Conservation (phyloP, 2,113 vertebrate species). For the Pterophyllum scalare region DNA sequence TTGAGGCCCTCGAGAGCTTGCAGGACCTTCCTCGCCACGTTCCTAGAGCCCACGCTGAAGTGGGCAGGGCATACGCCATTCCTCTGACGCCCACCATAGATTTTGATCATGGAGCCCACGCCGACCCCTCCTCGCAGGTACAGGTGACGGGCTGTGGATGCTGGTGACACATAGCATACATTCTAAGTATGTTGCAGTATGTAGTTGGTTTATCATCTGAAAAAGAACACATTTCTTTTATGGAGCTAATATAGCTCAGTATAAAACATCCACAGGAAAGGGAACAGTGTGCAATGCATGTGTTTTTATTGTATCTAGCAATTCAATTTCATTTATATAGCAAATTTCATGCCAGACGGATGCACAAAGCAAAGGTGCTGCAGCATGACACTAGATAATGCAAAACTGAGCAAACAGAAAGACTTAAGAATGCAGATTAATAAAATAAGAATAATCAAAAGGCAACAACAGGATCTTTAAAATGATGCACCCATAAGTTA, state of each 20-base stretch:
- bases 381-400: background rate
- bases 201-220: background rate
- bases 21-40: constrained; percentile 87
- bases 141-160: constrained; percentile 88
- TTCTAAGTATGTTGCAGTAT: constrained; percentile 18
- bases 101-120: constrained; percentile 92
- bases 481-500: no score
- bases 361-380: background rate
- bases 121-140: constrained; percentile 89
- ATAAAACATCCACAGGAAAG: constrained; percentile 22
- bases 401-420: background rate
- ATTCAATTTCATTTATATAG: background rate
- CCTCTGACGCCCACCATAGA: constrained; percentile 89
- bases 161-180: constrained; percentile 59
- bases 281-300: constrained; percentile 2
- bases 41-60: constrained; percentile 89
- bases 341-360: background rate
- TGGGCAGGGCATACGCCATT: constrained; percentile 90
- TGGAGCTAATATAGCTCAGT: background rate
- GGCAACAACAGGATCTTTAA: no score
- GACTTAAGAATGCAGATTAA: no score
- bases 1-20: constrained; percentile 90
- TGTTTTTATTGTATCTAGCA: constrained; percentile 16
- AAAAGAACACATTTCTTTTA: constrained; percentile 11
- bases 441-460: no score